Evolutionary conservation across 2,797 vertebrate genomes (phyloP).

Genomic region (Fratercula arctica): DNA sequence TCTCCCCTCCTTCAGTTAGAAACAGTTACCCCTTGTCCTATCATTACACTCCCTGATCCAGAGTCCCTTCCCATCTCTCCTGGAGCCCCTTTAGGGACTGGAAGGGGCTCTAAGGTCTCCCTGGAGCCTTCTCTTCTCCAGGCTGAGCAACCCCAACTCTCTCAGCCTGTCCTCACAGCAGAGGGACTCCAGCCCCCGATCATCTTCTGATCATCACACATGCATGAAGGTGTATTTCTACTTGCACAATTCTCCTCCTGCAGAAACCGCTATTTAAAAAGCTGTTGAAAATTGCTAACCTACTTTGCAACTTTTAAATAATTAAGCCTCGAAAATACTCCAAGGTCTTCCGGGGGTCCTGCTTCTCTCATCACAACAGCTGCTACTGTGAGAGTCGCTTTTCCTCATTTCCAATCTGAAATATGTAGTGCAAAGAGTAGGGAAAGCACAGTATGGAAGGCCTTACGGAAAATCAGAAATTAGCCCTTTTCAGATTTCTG

Average conservation of each 20-base stretch:
- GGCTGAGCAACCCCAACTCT: too few relatives aligned
- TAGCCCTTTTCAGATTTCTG: neutral
- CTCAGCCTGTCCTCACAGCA: too few relatives aligned
- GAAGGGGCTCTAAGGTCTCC: too few relatives aligned
- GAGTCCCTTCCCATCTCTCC: too few relatives aligned
- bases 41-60: too few relatives aligned
- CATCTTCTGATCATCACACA: too few relatives aligned
- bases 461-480: neutral
- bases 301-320: neutral
- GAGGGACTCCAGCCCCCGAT: too few relatives aligned
- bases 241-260: neutral
- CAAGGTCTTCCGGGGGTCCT: neutral
- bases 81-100: too few relatives aligned
- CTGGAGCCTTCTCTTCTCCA: too few relatives aligned
- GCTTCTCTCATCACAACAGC: neutral
- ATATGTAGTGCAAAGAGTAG: accelerated
- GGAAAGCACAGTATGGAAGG: neutral
- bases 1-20: too few relatives aligned
- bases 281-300: neutral
- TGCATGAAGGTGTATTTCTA: neutral
- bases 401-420: neutral
- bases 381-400: neutral
- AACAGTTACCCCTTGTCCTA: too few relatives aligned
- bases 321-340: neutral
- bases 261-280: neutral